Evolutionary conservation across 2,888 invertebrate species (phyloP).

Genomic region (Bibio marci): DNA sequence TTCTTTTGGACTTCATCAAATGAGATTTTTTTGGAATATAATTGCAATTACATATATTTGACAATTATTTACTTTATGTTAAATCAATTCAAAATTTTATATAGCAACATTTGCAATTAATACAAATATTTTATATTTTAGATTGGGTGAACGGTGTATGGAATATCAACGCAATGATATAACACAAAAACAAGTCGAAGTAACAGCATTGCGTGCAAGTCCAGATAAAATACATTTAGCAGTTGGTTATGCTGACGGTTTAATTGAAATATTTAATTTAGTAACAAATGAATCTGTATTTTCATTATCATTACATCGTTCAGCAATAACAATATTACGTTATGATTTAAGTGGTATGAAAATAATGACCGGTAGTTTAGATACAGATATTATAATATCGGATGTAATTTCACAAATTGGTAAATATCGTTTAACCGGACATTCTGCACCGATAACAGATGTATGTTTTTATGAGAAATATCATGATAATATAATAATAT

Average conservation of each 20-base stretch:
- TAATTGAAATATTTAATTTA: conserved; percentile 67
- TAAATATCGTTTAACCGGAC: conserved; percentile 73
- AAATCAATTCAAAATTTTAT: too few species aligned
- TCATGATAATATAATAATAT: conserved; percentile 39
- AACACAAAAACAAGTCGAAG: conserved; percentile 36
- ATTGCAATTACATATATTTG: too few species aligned
- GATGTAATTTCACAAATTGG: conserved; percentile 88
- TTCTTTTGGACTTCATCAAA: too few species aligned
- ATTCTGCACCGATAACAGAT: conserved; percentile 80
- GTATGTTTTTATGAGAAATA: conserved; percentile 52
- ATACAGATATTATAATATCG: conserved; percentile 88
- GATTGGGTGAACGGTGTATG: too few species aligned
- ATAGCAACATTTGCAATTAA: too few species aligned
- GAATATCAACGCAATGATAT: too few species aligned
- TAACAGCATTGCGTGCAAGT: conserved; percentile 57
- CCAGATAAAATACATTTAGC: conserved; percentile 67
- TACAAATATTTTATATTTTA: too few species aligned
- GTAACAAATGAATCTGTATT: conserved; percentile 46
- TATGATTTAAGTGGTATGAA: conserved; percentile 67
- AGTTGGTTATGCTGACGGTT: conserved; percentile 83
- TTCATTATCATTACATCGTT: conserved; percentile 62
- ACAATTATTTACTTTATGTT: too few species aligned
- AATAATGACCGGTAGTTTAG: conserved; percentile 73
- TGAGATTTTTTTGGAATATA: too few species aligned
- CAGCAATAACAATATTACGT: conserved; percentile 61